Evolutionary conservation across 2,888 invertebrate species (phyloP), one percentile per base, ranked within the genome.

Genomic region (Pecten maximus): DNA sequence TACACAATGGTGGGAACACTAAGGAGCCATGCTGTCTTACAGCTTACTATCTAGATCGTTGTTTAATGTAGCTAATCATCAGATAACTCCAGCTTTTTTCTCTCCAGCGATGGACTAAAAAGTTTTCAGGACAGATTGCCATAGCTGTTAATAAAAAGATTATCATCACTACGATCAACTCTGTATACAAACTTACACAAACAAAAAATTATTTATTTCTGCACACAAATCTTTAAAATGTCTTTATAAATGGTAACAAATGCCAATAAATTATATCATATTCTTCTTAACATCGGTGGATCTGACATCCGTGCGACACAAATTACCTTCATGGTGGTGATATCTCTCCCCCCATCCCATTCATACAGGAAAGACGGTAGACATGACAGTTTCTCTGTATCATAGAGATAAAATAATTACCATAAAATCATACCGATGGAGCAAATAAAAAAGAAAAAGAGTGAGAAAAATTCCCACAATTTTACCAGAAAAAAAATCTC

Each of bases 171-270:
- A 15, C 35, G 74, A 74, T 74, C 74, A 35, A 35, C 35, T 28
- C 35, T 74, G 35, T 74, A 74, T 35, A 35, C 74, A 74, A 74
- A 74, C 74, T 74, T 74, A 74, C 74, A 74, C 74, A 74, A 74
- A 74, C 74, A 74, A 74, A 74, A 74, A 74, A 74, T 74, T 74
- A 74, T 74, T 74, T 74, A 74, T 74, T 74, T 35, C 74, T 74
- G 74, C 35, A 35, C 74, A 74, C 74, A 74, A 74, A 74, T 74
- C 74, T 74, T 74, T 74, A 74, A 74, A 74, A 74, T 74, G 74
- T 74, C 74, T 74, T 74, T 74, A 74, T 74, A 74, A 74, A 74
- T 74, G 74, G 74, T 74, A 74, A 35, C 35, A 74, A 74, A 74
- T 23, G 74, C 74, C 74, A 74, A 74, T 74, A 74, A 74, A 74